Evolutionary conservation across 2,888 invertebrate species (phyloP).

Genomic region (Sinopyrophorus schimmeli): DNA sequence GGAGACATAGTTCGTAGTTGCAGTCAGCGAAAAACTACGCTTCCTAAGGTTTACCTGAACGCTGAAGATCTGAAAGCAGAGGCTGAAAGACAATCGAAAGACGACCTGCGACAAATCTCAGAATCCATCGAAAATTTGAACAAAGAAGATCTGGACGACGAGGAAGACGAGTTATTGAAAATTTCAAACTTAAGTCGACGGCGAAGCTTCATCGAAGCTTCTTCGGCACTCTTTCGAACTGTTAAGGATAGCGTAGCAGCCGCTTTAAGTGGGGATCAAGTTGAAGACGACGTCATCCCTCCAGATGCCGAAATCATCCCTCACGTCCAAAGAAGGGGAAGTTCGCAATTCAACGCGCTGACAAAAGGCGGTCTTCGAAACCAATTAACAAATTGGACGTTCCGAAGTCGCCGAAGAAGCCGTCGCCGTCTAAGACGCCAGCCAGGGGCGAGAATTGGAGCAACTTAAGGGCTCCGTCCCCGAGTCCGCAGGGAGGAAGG

Average conservation of each 20-base stretch:
- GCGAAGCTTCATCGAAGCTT: constrained; percentile 24
- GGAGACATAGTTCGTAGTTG: constrained; percentile 77
- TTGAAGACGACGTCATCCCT: constrained; percentile 17
- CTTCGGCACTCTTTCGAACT: constrained; percentile 13
- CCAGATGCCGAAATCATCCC: constrained; percentile 19
- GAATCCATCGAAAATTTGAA: constrained; percentile 12
- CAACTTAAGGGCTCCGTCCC: constrained; percentile 25
- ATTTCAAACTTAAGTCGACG: constrained; percentile 1
- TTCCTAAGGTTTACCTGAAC: constrained; percentile 36
- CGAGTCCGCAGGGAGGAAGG: constrained; percentile 14
- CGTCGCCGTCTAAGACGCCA: constrained; percentile 7
- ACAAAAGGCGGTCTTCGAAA: constrained; percentile 10
- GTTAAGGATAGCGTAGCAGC: constrained; percentile 22
- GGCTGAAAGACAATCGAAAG: constrained; percentile 42
- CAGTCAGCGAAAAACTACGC: constrained; percentile 51
- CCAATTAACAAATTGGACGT: constrained; percentile 5
- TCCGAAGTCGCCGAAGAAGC: constrained; percentile 13
- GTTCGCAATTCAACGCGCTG: constrained; percentile 3
- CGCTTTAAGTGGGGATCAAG: constrained; percentile 11
- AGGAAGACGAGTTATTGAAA: neutral
- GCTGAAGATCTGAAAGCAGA: constrained; percentile 47
- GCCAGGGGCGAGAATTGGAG: constrained; percentile 22
- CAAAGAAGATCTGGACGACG: neutral
- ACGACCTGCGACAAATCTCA: constrained; percentile 8
- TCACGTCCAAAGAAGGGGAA: constrained; percentile 17